These are phyloP conservation scores for Neosilurus hyrtlii DNA, from an alignment of 2,797 vertebrate genomes.

Conservation along the genomic window DNA sequence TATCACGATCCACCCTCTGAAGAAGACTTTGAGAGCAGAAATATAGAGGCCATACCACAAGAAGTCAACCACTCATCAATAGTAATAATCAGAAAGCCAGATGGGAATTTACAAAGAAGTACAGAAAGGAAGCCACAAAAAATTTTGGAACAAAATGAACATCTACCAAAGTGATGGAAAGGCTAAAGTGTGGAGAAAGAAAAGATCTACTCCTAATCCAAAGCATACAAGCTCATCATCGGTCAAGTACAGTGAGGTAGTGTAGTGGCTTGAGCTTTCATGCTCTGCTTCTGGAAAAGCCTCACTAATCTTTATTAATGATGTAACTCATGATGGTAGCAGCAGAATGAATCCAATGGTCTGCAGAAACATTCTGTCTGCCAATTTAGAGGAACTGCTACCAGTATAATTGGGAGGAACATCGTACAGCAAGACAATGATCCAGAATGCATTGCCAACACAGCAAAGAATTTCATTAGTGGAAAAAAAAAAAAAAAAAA, in stretches of 20 bases:
- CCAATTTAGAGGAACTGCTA: conserved; percentile 1
- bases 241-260: not conserved
- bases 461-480: not conserved
- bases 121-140: not conserved
- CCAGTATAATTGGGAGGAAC: not conserved
- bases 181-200: not conserved
- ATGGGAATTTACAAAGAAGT: not conserved
- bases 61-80: not conserved
- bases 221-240: not conserved
- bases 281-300: not conserved
- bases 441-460: not conserved
- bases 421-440: not conserved
- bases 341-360: not conserved
- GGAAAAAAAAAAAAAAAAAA: not conserved
- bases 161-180: not conserved
- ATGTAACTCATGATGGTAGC: not conserved
- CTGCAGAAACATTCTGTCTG: not conserved
- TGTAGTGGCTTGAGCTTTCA: not conserved
- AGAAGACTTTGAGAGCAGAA: not conserved
- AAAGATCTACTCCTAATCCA: not conserved
- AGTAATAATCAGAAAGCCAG: not conserved
- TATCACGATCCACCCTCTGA: not conserved
- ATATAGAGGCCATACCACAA: not conserved
- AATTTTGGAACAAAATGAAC: not conserved
- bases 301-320: not conserved